Evolutionary conservation across 2,113 vertebrate genomes (phyloP).

Genomic region (Menidia beryllina): DNA sequence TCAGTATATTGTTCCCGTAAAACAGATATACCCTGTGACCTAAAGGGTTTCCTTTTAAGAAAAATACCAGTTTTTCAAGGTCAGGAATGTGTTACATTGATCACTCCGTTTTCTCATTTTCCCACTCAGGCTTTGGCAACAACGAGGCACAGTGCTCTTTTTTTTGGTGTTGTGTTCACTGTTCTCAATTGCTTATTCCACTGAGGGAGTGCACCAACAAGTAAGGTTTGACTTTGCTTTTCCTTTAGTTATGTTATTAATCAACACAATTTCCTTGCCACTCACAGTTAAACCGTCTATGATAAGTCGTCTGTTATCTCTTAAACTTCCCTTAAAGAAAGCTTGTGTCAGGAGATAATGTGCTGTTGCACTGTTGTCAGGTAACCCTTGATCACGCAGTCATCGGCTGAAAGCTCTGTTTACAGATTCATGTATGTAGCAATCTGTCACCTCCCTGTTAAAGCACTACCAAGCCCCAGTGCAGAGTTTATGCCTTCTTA

Average conservation of each 20-base stretch:
- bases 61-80: not conserved
- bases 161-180: constrained; percentile 85
- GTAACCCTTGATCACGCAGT: constrained; percentile 53
- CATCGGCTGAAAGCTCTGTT: constrained; percentile 13
- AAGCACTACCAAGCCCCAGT: not conserved
- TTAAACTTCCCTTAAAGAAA: not conserved
- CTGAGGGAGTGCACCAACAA: constrained; percentile 93
- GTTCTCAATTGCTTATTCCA: constrained; percentile 89
- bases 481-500: not conserved
- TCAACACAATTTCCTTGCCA: constrained; percentile 23
- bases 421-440: constrained; percentile 10
- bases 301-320: constrained; percentile 53
- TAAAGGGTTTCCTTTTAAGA: not conserved
- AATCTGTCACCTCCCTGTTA: constrained; percentile 5
- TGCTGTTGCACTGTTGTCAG: constrained; percentile 29
- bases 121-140: constrained; percentile 89
- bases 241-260: constrained; percentile 38
- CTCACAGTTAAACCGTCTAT: constrained; percentile 64
- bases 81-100: not conserved
- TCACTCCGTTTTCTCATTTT: constrained; percentile 12
- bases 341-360: constrained; percentile 18
- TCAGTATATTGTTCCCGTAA: not conserved
- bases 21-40: not conserved
- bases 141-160: constrained; percentile 84
- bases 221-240: constrained; percentile 75